Conservation (phyloP, 2,888 invertebrate species). For the Cerastoderma edule region DNA sequence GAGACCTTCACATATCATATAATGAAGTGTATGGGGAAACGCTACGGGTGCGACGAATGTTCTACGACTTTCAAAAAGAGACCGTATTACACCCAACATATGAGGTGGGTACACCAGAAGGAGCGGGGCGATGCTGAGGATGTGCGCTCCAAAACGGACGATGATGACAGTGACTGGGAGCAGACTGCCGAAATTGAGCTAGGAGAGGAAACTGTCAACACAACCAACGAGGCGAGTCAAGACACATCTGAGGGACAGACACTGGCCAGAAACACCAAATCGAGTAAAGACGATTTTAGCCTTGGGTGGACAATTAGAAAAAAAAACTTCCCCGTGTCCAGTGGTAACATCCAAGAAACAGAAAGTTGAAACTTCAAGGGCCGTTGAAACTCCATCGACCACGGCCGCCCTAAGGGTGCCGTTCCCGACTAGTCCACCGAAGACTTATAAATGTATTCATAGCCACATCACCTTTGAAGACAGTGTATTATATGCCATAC, state of each 20-base stretch:
- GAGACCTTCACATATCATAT: conserved; percentile 3
- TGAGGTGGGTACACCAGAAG: conserved; percentile 7
- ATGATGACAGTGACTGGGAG: background rate
- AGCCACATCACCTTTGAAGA: too few species aligned
- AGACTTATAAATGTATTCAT: too few species aligned
- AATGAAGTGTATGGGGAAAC: conserved; percentile 4
- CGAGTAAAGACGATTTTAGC: background rate
- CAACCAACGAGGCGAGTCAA: background rate
- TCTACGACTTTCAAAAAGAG: conserved; percentile 3
- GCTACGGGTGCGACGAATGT: conserved; percentile 8
- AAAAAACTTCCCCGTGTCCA: background rate
- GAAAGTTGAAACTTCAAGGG: background rate
- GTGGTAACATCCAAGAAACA: too few species aligned
- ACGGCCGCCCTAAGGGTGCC: background rate
- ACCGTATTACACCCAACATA: conserved; percentile 15
- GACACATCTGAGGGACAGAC: too few species aligned
- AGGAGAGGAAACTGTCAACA: background rate
- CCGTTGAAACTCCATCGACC: background rate
- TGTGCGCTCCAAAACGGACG: background rate
- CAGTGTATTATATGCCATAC: too few species aligned
- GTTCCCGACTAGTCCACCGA: too few species aligned
- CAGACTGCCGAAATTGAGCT: background rate
- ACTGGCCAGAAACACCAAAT: background rate
- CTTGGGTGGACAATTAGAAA: conserved; percentile 2
- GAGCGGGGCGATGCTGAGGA: background rate